Evolutionary conservation across 2,113 vertebrate species (phyloP), one percentile per base, ranked within the genome.

Genomic region (Salvelinus sp.): DNA sequence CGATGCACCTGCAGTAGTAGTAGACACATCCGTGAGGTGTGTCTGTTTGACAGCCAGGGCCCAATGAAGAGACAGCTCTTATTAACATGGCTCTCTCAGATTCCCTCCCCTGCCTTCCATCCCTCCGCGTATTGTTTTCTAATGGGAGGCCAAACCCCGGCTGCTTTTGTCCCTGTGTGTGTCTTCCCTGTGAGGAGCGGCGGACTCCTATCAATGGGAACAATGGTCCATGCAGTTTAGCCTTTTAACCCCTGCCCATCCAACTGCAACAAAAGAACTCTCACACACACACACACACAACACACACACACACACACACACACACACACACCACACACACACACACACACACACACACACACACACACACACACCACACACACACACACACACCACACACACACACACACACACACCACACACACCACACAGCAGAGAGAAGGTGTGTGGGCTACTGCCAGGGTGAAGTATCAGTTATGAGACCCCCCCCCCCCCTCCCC

Each of bases 221-320:
- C 92, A 91, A 92, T 93, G 91, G 92, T 91, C 85, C 75, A 72
- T 77, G 82, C 76, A 88, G 83, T 91, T 94, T 93, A 93, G 89
- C 93, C 93, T 92, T 93, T 93, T 93, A 90, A 92, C 93, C 93
- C 83, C 76, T 69, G 81, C 82, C 79, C 78, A 71, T 4, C 44
- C 75, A 57, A 64, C 69, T 71, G 75, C 79, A 80, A 87, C 83
- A 87, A 85, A 84, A 85, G 74, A 44, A 48, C 48, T 30, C 27
- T 2, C 23, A 58, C 72, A 58, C 23, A 47, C 69, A 83, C 47
- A 75, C 81, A 76, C 70, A 75, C 75, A 69, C 74, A 0, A 58
- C 72, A 58, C 23, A 47, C 69, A 83, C 47, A 75, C 81, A 76
- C 70, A 75, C 75, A 69, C 74, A 64, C 75, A 33, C 63, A 58